Percentiles rank a stretch among this genome's conserved stretches.
Conservation (phyloP, 2,888 invertebrate genomes). For the Rotaria magnacalcarata region DNA sequence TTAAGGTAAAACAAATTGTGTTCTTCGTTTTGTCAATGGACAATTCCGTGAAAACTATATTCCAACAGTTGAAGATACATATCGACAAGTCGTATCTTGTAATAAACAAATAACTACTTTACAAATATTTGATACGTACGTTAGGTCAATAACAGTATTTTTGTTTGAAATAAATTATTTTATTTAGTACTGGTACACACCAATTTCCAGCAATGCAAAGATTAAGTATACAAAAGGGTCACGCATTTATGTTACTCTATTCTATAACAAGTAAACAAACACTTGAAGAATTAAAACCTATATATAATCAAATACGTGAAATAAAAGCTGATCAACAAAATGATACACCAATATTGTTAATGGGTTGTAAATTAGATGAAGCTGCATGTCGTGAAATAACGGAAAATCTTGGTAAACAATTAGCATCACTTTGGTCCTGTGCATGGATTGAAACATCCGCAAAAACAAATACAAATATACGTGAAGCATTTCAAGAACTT, state of each 20-base stretch:
- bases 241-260: constrained; percentile 96
- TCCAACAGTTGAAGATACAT: constrained; percentile 98
- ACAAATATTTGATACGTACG: constrained; percentile 88
- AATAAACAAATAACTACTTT: constrained; percentile 99
- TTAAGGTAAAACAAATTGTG: constrained; percentile 75
- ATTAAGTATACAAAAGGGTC: constrained; percentile 92
- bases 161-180: neutral
- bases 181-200: constrained; percentile 77
- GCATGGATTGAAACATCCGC: constrained; percentile 95
- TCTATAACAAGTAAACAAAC: constrained; percentile 88
- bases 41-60: constrained; percentile 97
- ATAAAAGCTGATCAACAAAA: constrained; percentile 65
- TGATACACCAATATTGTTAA: constrained; percentile 87
- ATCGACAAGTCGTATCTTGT: constrained; percentile 62
- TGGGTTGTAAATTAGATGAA: constrained; percentile 96
- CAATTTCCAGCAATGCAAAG: constrained; percentile 99
- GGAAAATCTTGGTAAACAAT: constrained; percentile 75
- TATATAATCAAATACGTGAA: constrained; percentile 82
- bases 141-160: neutral
- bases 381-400: constrained; percentile 63
- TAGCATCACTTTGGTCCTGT: constrained; percentile 85
- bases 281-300: constrained; percentile 90
- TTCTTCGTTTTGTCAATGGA: constrained; percentile 91
- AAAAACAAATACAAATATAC: constrained; percentile 96
- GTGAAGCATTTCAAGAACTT: constrained; percentile 88